Conservation (phyloP, 2,888 invertebrate species). For the Nomada hirtipes region DNA sequence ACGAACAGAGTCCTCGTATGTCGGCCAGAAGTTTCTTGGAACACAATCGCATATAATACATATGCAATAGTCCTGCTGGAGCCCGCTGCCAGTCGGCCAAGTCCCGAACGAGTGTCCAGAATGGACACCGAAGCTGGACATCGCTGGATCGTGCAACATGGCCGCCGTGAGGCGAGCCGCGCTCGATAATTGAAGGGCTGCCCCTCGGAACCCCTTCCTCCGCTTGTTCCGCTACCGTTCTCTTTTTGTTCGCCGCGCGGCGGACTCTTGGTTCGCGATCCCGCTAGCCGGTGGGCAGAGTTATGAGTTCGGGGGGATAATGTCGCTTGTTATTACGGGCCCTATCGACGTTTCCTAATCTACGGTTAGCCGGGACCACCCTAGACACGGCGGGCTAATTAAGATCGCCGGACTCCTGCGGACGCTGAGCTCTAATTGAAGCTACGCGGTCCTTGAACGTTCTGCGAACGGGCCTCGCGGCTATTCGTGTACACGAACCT, state of each 20-base stretch:
- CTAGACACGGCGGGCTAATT: slow-evolving; percentile 41
- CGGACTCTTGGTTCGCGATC: neutral
- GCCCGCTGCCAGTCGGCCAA: slow-evolving; percentile 63
- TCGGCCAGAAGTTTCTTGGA: slow-evolving; percentile 81
- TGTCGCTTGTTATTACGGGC: slow-evolving; percentile 49
- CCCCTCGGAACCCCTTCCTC: slow-evolving; percentile 43
- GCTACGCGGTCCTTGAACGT: slow-evolving; percentile 4
- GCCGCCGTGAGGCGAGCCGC: slow-evolving; percentile 76
- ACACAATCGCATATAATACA: slow-evolving; percentile 84
- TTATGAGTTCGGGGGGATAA: slow-evolving; percentile 54
- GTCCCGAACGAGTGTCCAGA: slow-evolving; percentile 77
- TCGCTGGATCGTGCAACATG: slow-evolving; percentile 80
- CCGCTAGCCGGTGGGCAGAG: slow-evolving; percentile 26
- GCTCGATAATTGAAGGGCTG: slow-evolving; percentile 81
- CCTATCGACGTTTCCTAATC: slow-evolving; percentile 55
- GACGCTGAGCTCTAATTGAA: slow-evolving; percentile 30
- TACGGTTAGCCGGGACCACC: slow-evolving; percentile 40
- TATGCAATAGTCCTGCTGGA: slow-evolving; percentile 80
- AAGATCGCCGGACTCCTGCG: slow-evolving; percentile 30
- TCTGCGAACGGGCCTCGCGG: neutral
- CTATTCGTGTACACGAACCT: no score
- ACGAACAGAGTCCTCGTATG: slow-evolving; percentile 76
- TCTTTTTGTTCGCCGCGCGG: slow-evolving; percentile 46
- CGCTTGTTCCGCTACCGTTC: slow-evolving; percentile 41
- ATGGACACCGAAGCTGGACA: slow-evolving; percentile 79